These are phyloP conservation scores for Globia sparganii DNA, from an alignment of 2,888 invertebrate genomes.

Conservation along the genomic window DNA sequence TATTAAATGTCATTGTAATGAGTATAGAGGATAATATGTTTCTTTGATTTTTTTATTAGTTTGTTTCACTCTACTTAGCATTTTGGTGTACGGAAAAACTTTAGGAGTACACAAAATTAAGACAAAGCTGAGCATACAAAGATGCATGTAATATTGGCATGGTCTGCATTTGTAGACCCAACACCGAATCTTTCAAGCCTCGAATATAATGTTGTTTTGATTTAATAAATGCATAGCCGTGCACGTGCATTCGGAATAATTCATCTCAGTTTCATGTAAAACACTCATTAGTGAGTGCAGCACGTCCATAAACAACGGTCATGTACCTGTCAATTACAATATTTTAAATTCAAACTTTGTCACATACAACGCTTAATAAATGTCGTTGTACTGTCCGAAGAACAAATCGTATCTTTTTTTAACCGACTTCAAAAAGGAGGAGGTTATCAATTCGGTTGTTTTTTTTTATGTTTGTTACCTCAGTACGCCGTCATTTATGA, in stretches of 20 bases:
- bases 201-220: constrained; percentile 31
- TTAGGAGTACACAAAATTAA: background rate
- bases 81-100: background rate
- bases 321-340: constrained; percentile 70
- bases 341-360: constrained; percentile 69
- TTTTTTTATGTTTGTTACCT: too few species aligned
- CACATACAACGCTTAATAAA: constrained; percentile 66
- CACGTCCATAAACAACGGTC: constrained; percentile 66
- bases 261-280: constrained; percentile 61
- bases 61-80: background rate
- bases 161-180: background rate
- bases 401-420: constrained; percentile 49
- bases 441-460: too few species aligned
- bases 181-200: background rate
- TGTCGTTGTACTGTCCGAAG: constrained; percentile 55
- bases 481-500: too few species aligned
- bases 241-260: constrained; percentile 51
- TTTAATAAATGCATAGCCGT: constrained; percentile 35
- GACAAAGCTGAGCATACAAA: background rate
- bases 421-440: too few species aligned
- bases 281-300: constrained; percentile 67
- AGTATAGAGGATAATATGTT: constrained; percentile 20
- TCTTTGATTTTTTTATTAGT: constrained; percentile 13
- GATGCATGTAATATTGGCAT: background rate
- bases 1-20: constrained; percentile 57